Conservation (phyloP, 2,888 invertebrate species). For the Synergus itoensis region DNA sequence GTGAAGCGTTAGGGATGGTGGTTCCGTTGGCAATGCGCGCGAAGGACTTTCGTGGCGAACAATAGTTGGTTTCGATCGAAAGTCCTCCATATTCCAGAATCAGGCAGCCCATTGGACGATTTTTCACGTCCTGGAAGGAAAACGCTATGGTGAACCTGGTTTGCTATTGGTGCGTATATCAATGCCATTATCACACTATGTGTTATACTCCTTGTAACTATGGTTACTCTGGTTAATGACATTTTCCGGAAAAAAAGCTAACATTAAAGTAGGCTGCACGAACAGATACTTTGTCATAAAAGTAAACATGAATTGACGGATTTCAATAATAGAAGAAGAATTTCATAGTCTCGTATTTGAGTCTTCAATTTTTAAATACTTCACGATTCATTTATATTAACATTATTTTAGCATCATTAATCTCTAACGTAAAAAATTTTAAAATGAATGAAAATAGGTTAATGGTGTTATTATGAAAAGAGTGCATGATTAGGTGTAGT, state of each 20-base stretch:
- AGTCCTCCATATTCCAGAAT: background rate
- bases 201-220: background rate
- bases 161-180: constrained; percentile 42
- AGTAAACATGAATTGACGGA: background rate
- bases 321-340: too few species aligned
- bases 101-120: background rate
- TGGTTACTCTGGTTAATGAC: background rate
- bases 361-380: too few species aligned
- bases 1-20: background rate
- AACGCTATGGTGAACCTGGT: constrained; percentile 38
- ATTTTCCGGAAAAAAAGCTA: background rate
- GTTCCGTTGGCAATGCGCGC: background rate
- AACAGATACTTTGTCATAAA: background rate
- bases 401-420: too few species aligned
- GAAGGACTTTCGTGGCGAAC: background rate
- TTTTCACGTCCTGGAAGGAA: constrained; percentile 10
- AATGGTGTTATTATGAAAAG: background rate
- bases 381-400: too few species aligned
- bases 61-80: background rate
- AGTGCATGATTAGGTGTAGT: background rate
- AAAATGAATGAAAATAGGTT: background rate
- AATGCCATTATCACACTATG: background rate
- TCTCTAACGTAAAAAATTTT: background rate
- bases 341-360: too few species aligned
- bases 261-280: background rate